Evolutionary conservation across 1,140 invertebrate genomes (phyloP), one percentile per base, ranked within the genome.

Genomic region (Druon quercuslanigerum): DNA sequence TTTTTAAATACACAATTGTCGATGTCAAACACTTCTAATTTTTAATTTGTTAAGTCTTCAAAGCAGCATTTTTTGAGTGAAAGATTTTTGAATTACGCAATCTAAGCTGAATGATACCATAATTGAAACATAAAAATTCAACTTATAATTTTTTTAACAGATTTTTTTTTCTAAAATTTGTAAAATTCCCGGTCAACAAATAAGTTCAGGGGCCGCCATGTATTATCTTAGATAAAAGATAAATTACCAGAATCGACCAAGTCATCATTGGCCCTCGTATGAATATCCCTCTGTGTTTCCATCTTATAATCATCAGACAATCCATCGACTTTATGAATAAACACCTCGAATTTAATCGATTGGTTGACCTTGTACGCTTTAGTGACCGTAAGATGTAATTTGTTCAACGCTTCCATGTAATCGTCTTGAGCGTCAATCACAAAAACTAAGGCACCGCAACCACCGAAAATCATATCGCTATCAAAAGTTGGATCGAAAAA

Each of bases 381-480:
- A 5, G 96, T 96, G 7, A 99, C 97, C 40, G 98, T 98, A 52
- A 96, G 92, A 84, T 98, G 95, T 72, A 99, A 93, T 91, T 98
- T 97, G 82, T 96, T 95, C 77, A 99, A 91, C 2, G 99, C 98
- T 88, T 99, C 98, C 92, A 96, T 96, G 86, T 99, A 99, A 92
- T 99, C 98, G 94, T 99, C 97, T 94, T 98, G 90, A 72, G 99
- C 98, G 94, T 99, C 99, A 86, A 99, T 99, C 14, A 99, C 98
- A 94, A 99, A 99, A 17, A 99, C 97, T 13, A 99, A 91, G 52
- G 99, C 98, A 73, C 98, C 98, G 92, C 97, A 97, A 51, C 96
- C 96, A 73, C 97, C 95, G 92, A 99, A 99, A 83, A 99, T 98
- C 91, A 96, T 96, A 82, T 99, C 97, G 66, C 96, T 96, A 91